Evolutionary conservation across 2,113 vertebrate genomes (phyloP), one percentile per base, ranked within the genome.

Genomic region (Edolisoma coerulescens): DNA sequence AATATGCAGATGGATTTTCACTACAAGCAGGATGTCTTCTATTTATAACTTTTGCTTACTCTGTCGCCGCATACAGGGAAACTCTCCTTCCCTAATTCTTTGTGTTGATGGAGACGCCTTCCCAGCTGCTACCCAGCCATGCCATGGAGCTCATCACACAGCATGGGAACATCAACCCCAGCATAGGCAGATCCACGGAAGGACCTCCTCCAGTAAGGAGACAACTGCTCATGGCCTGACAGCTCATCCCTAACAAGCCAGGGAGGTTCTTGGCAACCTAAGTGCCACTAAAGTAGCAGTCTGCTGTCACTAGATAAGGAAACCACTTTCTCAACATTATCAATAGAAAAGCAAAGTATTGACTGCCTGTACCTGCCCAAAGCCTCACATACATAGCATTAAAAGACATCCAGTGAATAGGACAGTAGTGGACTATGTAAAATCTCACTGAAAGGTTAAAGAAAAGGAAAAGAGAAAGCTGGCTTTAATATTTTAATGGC

Each of bases 171-270:
- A 88, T 10, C 78, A 37, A 16, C 17, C 32, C 24, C 81, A 67
- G 13, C 1, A 0, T 16, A 37, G 8, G 21, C 0, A 39, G 49
- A 76, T 41, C n/a, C 6, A 1, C 1, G 2, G 39, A 50, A 71
- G 27, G 16, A 64, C 7, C 32, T 91, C 57, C 61, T 74, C 23
- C 52, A 63, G 35, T 3, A 26, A 84, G 54, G 16, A 53, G 27
- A 49, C 11, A 50, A 52, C 33, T 45, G 16, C 33, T 39, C 30
- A 35, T 5, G 13, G 16, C 47, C 22, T n/a, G 50, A 45, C 18
- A 78, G 73, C 70, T 87, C 54, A 49, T 7, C 19, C 24, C 19
- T 28, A 50, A 56, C 3, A 2, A 52, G 19, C 6, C 10, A 2
- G 21, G 7, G 27, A 67, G 39, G 28, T 41, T 32, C 44, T 10